Evolutionary conservation across 2,888 invertebrate genomes (phyloP).

Genomic region (Euplagia quadripunctaria): DNA sequence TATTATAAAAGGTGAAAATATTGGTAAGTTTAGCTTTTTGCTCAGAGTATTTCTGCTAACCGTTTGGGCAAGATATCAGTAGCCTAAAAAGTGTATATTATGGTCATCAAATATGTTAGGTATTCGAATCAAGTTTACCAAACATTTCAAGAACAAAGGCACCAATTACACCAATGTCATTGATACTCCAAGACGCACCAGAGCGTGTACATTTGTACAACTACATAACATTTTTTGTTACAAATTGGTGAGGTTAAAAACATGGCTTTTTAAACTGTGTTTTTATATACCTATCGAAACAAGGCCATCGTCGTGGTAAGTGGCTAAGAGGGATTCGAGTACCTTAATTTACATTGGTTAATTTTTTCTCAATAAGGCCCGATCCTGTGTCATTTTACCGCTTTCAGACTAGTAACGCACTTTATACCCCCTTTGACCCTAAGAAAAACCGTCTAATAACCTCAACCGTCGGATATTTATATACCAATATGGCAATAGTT

Average conservation of each 20-base stretch:
- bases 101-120: too few relatives aligned
- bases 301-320: slow-evolving; percentile 35
- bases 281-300: slow-evolving; percentile 28
- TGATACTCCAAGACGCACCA: slow-evolving; percentile 22
- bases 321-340: slow-evolving; percentile 12
- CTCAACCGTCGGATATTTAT: too few relatives aligned
- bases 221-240: slow-evolving; percentile 32
- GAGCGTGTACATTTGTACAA: slow-evolving; percentile 25
- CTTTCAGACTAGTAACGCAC: too few relatives aligned
- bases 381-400: not conserved
- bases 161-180: not conserved
- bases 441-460: too few relatives aligned
- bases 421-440: too few relatives aligned
- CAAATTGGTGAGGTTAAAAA: slow-evolving; percentile 25
- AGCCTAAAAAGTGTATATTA: too few relatives aligned
- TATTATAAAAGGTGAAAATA: not conserved
- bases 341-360: not conserved
- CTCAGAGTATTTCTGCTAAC: not conserved
- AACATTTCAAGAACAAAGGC: too few relatives aligned
- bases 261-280: slow-evolving; percentile 30
- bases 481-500: too few relatives aligned
- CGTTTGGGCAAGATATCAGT: not conserved
- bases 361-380: not conserved
- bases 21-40: not conserved
- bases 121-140: not conserved